These are phyloP conservation scores for Limenitis camilla DNA, from an alignment of 2,888 invertebrate species.

Conservation along the genomic window DNA sequence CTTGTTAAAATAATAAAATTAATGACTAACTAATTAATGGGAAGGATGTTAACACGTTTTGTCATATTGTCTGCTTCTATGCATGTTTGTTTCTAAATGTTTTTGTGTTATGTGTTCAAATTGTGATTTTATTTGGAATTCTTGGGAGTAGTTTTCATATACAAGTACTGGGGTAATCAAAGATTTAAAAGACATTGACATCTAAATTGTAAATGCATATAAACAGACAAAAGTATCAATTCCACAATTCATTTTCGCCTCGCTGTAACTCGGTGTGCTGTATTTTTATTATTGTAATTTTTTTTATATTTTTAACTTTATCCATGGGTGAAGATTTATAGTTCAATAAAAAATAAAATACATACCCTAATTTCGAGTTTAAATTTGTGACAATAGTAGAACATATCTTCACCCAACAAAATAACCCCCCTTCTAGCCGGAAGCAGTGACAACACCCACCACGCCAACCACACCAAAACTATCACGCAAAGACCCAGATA, in stretches of 20 bases:
- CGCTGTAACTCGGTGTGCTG: conserved; percentile 24
- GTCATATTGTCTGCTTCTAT: conserved; percentile 51
- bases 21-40: conserved; percentile 38
- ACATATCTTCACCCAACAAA: background rate
- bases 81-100: conserved; percentile 39
- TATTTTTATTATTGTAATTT: conserved; percentile 21
- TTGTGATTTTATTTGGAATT: background rate
- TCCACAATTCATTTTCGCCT: conserved; percentile 44
- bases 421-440: conserved; percentile 20
- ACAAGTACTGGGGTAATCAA: background rate
- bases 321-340: conserved; percentile 4
- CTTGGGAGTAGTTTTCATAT: background rate
- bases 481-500: conserved; percentile 21
- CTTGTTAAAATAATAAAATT: conserved; percentile 3
- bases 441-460: conserved; percentile 12
- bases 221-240: conserved; percentile 19
- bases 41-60: conserved; percentile 30
- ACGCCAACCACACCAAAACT: conserved; percentile 28
- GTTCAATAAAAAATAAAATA: background rate
- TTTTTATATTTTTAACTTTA: background rate
- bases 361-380: background rate
- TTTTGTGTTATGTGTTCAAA: background rate
- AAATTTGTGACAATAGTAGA: background rate
- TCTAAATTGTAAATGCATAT: conserved; percentile 20
- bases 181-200: background rate